Percentiles rank a stretch among this genome's conserved stretches.
Evolutionary conservation across 1,140 invertebrate species (phyloP).

Genomic region (Zaprionus inermis): DNA sequence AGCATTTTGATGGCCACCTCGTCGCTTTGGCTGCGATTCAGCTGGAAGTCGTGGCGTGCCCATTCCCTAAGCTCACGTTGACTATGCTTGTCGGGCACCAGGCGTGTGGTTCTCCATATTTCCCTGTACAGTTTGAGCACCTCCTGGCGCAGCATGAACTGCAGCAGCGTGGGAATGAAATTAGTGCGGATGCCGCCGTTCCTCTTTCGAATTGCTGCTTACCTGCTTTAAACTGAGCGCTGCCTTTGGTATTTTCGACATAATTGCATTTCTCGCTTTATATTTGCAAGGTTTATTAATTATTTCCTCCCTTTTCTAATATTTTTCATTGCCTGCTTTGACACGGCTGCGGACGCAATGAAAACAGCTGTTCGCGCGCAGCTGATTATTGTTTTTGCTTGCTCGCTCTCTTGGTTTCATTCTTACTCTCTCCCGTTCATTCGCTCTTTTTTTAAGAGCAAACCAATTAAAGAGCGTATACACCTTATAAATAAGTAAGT

Average conservation of each 20-base stretch:
- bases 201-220: slow-evolving; percentile 51
- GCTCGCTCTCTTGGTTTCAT: not conserved
- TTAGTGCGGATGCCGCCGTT: not conserved
- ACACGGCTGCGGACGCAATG: not conserved
- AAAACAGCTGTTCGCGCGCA: slow-evolving; percentile 56
- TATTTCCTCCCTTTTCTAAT: not conserved
- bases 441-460: slow-evolving; percentile 1
- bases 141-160: slow-evolving; percentile 91
- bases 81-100: slow-evolving; percentile 88
- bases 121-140: slow-evolving; percentile 90
- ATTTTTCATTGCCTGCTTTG: slow-evolving; percentile 10
- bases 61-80: slow-evolving; percentile 88
- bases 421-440: not conserved
- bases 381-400: slow-evolving; percentile 39
- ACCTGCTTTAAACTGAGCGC: slow-evolving; percentile 86
- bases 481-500: not conserved
- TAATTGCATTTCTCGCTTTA: slow-evolving; percentile 35
- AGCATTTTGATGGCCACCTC: slow-evolving; percentile 89
- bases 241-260: slow-evolving; percentile 85
- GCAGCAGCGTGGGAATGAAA: not conserved
- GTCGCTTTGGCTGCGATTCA: slow-evolving; percentile 88
- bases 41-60: slow-evolving; percentile 89
- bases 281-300: not conserved
- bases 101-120: slow-evolving; percentile 88
- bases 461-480: not conserved